phyloP scores from a whole-genome alignment of 2,888 invertebrate species.

The Aromia moschata region DNA sequence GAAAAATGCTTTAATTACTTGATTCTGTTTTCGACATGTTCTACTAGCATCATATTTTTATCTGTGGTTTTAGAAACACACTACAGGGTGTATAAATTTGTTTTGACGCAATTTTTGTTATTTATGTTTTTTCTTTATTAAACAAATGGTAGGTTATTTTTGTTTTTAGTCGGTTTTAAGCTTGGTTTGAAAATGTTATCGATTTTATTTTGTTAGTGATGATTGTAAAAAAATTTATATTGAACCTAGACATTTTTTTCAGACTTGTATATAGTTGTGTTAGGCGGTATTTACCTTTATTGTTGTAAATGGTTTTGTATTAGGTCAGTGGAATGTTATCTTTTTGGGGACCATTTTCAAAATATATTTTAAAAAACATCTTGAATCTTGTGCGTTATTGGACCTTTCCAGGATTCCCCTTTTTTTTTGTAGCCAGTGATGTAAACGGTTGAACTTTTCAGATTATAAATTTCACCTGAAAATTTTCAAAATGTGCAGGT shows the following conservation, averaged over 20 bases:
- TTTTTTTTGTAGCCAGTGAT: no score
- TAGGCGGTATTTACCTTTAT: conserved; percentile 31
- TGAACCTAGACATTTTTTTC: conserved; percentile 4
- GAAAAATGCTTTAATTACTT: conserved; percentile 30
- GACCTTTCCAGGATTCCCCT: no score
- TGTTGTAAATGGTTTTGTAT: conserved; percentile 48
- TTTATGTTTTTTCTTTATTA: conserved; percentile 24
- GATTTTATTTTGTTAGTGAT: conserved; percentile 8
- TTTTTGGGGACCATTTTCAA: conserved; percentile 56
- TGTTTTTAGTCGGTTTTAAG: neutral
- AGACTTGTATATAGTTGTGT: conserved; percentile 21
- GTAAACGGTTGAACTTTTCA: no score
- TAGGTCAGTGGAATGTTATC: conserved; percentile 55
- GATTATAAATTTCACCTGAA: no score
- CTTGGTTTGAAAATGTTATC: conserved; percentile 19
- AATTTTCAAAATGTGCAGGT: no score
- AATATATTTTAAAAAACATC: conserved; percentile 49
- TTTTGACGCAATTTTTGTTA: conserved; percentile 18
- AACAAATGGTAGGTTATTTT: conserved; percentile 8
- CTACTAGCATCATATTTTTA: conserved; percentile 1
- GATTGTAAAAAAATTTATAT: conserved; percentile 8
- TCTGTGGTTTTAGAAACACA: conserved; percentile 3
- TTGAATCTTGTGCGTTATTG: no score
- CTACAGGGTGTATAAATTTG: conserved; percentile 38
- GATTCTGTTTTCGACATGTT: conserved; percentile 26